Evolutionary conservation across 2,888 invertebrate species (phyloP).

Genomic region (Noctua comes): DNA sequence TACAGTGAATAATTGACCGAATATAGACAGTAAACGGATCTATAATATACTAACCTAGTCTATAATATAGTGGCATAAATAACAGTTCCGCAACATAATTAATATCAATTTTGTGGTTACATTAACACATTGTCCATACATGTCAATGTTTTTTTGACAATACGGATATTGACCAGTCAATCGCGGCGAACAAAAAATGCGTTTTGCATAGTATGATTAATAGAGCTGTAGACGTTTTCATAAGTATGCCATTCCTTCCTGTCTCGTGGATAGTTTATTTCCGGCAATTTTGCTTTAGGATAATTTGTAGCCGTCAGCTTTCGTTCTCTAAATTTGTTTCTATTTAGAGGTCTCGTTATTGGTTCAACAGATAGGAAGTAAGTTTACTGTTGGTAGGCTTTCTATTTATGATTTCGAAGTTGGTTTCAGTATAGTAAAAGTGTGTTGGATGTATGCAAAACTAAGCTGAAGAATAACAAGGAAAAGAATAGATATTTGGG

Average conservation of each 20-base stretch:
- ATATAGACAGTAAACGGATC: background rate
- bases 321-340: slow-evolving; percentile 38
- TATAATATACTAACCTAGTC: background rate
- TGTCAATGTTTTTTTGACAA: slow-evolving; percentile 40
- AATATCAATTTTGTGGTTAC: slow-evolving; percentile 41
- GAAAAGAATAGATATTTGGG: background rate
- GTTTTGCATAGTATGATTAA: slow-evolving; percentile 53
- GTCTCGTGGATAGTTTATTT: slow-evolving; percentile 45
- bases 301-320: slow-evolving; percentile 55
- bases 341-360: slow-evolving; percentile 31
- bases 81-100: slow-evolving; percentile 39
- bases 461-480: background rate
- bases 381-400: background rate
- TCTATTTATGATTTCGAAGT: background rate
- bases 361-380: slow-evolving; percentile 20
- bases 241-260: slow-evolving; percentile 49
- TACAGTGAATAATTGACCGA: background rate
- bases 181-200: slow-evolving; percentile 37
- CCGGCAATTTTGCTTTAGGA: slow-evolving; percentile 48
- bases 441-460: background rate
- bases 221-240: slow-evolving; percentile 41
- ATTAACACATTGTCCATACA: slow-evolving; percentile 25
- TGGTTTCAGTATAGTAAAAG: background rate
- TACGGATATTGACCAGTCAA: slow-evolving; percentile 57
- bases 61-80: background rate